A percentile compares a stretch with the other conserved stretches of the same genome.
Evolutionary conservation across 2,888 invertebrate species (phyloP).

Genomic region (Chrysina gloriosa): DNA sequence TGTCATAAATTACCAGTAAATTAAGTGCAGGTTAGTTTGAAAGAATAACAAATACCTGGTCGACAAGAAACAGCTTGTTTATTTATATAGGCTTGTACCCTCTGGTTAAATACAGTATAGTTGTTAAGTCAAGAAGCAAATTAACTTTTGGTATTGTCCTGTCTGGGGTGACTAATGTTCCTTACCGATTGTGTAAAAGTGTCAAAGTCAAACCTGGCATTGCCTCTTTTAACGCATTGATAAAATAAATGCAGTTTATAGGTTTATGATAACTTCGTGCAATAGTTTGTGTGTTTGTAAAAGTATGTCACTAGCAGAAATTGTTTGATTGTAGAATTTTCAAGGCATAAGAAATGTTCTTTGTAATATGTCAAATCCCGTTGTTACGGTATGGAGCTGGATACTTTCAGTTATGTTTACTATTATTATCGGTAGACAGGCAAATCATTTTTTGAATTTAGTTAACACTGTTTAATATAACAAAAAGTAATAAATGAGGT

Average conservation of each 20-base stretch:
- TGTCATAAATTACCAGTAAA: conserved; percentile 23
- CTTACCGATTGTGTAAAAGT: conserved; percentile 53
- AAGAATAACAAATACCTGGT: conserved; percentile 27
- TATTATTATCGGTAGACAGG: too few relatives aligned
- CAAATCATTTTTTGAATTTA: too few relatives aligned
- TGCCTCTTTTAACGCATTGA: conserved; percentile 35
- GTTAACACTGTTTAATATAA: too few relatives aligned
- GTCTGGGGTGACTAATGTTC: conserved; percentile 61
- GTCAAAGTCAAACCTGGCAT: conserved; percentile 55
- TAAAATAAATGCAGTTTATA: conserved; percentile 13
- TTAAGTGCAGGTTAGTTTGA: conserved; percentile 3
- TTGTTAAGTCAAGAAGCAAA: conserved; percentile 61
- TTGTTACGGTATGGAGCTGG: too few relatives aligned
- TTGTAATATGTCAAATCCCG: too few relatives aligned
- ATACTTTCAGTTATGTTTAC: too few relatives aligned
- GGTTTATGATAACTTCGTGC: conserved; percentile 13
- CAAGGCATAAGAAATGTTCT: too few relatives aligned
- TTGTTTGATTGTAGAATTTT: not conserved
- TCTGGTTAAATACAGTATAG: conserved; percentile 37
- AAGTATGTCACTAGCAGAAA: not conserved
- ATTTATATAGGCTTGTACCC: conserved; percentile 34
- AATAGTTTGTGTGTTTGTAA: not conserved
- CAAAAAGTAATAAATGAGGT: too few relatives aligned
- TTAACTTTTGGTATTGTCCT: conserved; percentile 63
- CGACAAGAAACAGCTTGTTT: conserved; percentile 32